Conservation (phyloP, 2,888 invertebrate species). For the Phlogophora meticulosa region DNA sequence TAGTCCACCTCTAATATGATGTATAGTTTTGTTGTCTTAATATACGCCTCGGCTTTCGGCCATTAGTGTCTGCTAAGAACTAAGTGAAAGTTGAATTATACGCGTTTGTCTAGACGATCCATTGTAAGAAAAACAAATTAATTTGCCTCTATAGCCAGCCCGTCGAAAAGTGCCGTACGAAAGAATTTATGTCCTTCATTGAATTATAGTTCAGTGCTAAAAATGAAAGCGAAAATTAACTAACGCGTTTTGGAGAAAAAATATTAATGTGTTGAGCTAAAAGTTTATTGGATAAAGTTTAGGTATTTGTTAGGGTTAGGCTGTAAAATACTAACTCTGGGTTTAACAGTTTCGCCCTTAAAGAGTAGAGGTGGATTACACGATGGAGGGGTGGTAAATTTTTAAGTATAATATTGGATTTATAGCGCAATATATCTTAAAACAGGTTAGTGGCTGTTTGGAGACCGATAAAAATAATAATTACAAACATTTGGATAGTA, state of each 20-base stretch:
- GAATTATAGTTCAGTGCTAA: conserved; percentile 80
- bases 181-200: conserved; percentile 86
- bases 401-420: conserved; percentile 20
- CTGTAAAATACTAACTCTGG: conserved; percentile 29
- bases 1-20: conserved; percentile 74
- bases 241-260: conserved; percentile 69
- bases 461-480: no score
- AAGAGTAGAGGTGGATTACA: conserved; percentile 20
- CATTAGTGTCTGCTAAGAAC: conserved; percentile 84
- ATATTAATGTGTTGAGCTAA: conserved; percentile 50
- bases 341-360: conserved; percentile 48
- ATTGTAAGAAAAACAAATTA: conserved; percentile 91
- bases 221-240: conserved; percentile 82
- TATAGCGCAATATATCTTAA: not conserved
- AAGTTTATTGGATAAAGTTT: conserved; percentile 40
- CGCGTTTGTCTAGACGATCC: conserved; percentile 89
- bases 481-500: no score
- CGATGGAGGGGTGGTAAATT: not conserved
- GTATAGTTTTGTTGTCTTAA: conserved; percentile 75
- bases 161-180: conserved; percentile 84
- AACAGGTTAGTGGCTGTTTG: not conserved
- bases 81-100: conserved; percentile 90
- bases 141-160: conserved; percentile 85
- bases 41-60: conserved; percentile 77
- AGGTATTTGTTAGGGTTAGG: conserved; percentile 35